Percentiles rank a stretch among this genome's conserved stretches.
Conservation (phyloP, 2,888 invertebrate genomes). For the Octodonta nipae region DNA sequence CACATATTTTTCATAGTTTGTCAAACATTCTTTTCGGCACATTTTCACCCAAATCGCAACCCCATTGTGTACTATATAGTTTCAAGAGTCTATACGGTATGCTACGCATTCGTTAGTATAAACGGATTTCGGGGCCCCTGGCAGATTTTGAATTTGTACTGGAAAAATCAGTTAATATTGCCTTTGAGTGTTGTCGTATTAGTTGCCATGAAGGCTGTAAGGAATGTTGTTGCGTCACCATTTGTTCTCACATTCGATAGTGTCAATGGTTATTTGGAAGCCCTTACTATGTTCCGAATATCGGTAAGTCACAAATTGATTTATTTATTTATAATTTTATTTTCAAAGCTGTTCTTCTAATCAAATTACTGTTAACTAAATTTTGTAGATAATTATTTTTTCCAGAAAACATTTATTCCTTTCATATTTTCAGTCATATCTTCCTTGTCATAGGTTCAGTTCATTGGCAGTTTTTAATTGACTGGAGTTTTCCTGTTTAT, state of each 20-base stretch:
- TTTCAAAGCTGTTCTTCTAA: no score
- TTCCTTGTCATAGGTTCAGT: no score
- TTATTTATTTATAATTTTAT: no score
- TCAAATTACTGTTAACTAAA: no score
- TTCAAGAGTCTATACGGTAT: slow-evolving; percentile 60
- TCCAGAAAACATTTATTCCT: no score
- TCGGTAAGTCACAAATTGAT: no score
- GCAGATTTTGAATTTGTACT: slow-evolving; percentile 60
- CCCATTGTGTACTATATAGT: slow-evolving; percentile 53
- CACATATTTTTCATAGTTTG: slow-evolving; percentile 55
- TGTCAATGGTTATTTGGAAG: slow-evolving; percentile 66
- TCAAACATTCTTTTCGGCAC: slow-evolving; percentile 47
- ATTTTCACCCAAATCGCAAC: slow-evolving; percentile 54
- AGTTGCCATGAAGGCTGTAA: slow-evolving; percentile 52
- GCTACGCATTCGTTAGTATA: slow-evolving; percentile 69
- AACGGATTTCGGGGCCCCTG: slow-evolving; percentile 82
- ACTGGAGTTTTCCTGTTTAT: no score
- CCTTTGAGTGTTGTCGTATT: slow-evolving; percentile 56
- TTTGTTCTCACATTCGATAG: slow-evolving; percentile 64
- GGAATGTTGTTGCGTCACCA: slow-evolving; percentile 73
- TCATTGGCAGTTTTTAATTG: no score
- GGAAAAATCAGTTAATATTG: slow-evolving; percentile 47
- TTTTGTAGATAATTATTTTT: no score
- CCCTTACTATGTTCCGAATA: slow-evolving; percentile 72
- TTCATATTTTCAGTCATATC: no score